Evolutionary conservation across 2,113 vertebrate species (phyloP), one percentile per base, ranked within the genome.

Genomic region (Vidua macroura): DNA sequence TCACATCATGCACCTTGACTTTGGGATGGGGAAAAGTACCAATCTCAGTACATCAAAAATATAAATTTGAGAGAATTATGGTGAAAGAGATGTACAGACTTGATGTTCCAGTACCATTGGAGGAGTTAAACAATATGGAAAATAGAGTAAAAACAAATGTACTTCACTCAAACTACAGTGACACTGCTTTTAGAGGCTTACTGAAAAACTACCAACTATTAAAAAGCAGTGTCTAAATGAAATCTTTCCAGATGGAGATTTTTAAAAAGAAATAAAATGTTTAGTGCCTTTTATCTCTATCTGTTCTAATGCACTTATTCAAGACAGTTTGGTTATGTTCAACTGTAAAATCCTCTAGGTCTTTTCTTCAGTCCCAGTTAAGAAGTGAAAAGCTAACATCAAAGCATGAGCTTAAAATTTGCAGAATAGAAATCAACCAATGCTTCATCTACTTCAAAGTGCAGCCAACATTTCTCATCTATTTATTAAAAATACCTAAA

Each of bases 271-370:
- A 92, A 95, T 95, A 97, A 97, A 97, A 91, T 93, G 96, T 77
- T 58, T 77, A 96, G 91, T 75, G 92, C 95, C 95, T 97, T 97
- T 98, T 97, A 97, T 97, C 78, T 31, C 91, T 96, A 49, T 96
- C 97, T 97, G 92, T 94, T 96, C 96, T 95, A 97, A 97, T 97
- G 95, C 84, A 96, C 95, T 97, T 97, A 98, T 96, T 98, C 94
- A 96, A 97, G 97, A 97, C 94, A 73, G 88, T 92, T 93, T 97
- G 97, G 96, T 96, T 96, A 97, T 96, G 91, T 97, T 97, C 95
- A 93, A 96, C 75, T 97, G 92, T 97, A 97, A 97, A 98, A 97
- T 97, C 94, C 93, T 96, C 91, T 87, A 84, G 81, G 86, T 95
- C 73, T 93, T 91, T 95, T 94, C 73, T 62, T 64, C 92, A 93